Conservation (phyloP, 1,140 invertebrate species). For the Drosophila neocordata region DNA sequence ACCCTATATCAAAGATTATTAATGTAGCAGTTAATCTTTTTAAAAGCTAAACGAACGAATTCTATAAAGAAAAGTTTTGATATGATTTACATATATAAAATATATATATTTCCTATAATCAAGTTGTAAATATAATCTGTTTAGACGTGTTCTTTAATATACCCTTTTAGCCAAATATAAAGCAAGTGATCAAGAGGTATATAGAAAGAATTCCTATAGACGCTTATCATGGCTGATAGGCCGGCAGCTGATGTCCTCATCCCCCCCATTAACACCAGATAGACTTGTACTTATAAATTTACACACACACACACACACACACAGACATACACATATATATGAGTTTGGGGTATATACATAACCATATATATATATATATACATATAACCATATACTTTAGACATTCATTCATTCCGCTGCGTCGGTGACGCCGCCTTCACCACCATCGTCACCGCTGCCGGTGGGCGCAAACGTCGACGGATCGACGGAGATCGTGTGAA, state of each 20-base stretch:
- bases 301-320: background rate
- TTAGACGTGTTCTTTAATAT: too few species aligned
- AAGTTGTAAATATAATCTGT: too few species aligned
- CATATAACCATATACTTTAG: too few species aligned
- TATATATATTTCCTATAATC: too few species aligned
- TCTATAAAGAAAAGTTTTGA: too few species aligned
- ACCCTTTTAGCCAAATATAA: background rate
- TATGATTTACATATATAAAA: too few species aligned
- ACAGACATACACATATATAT: background rate
- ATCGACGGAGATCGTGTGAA: slow-evolving; percentile 10
- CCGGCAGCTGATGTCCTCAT: background rate
- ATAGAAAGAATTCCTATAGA: background rate
- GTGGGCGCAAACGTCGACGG: slow-evolving; percentile 3
- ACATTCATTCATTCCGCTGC: slow-evolving; percentile 8
- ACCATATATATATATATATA: too few species aligned
- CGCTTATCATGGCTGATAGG: slow-evolving; percentile 2
- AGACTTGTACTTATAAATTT: background rate
- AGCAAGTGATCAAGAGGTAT: background rate
- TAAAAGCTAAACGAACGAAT: too few species aligned
- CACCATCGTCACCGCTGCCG: background rate
- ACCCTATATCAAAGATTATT: background rate
- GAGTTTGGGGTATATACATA: too few species aligned
- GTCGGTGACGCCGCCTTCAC: background rate
- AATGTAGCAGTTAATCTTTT: too few species aligned
- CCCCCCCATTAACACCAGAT: background rate